Base-by-base conservation (phyloP, 2,113 vertebrate species). In the Hydropotes inermis region DNA sequence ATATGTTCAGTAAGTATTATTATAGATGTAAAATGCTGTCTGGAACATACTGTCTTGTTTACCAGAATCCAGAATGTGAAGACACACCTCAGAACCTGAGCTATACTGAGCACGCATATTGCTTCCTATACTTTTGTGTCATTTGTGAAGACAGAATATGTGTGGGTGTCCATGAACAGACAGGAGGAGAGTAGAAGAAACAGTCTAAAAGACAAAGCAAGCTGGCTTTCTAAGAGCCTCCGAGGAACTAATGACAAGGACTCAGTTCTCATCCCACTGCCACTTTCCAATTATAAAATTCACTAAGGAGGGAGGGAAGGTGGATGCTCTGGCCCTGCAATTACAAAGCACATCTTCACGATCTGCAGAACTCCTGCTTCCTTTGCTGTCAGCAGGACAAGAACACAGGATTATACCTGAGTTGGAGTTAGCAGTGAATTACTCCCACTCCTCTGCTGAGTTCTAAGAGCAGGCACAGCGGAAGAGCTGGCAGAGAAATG, bases 371-470 rank as follows among this genome's bases (percentile, higher is more conserved):
- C 36, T 58, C 76, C 50, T 81, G 76, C 78, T 91, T 94, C 94
- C 92, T 94, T 47, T 89, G 82, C 76, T 91, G 67, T 91, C 93
- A 98, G 96, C 96, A 93, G 96, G 93, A 93, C 36, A 79, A 67
- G 96, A 96, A 98, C 94, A 95, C 36, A 83, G 81, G 76, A 92
- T 96, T 97, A 90, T 50, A 96, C 89, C 97, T 92, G 90, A 96
- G 82, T 54, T 4, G 19, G 47, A 55, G 85, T 82, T 90, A 79
- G 61, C 50, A 89, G 12, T 14, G 33, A 96, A 86, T 93, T 96
- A 97, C 97, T 97, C 98, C 98, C 93, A 97, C 97, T 97, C 93
- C 93, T 92, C 79, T 92, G 88, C 92, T 92, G 78, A 64, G 52
- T 74, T 97, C 89, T 95, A 39, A 97, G 86, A 96, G 78, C 91